Conservation (phyloP, 1,140 invertebrate genomes). For the Charaxes varanes region DNA sequence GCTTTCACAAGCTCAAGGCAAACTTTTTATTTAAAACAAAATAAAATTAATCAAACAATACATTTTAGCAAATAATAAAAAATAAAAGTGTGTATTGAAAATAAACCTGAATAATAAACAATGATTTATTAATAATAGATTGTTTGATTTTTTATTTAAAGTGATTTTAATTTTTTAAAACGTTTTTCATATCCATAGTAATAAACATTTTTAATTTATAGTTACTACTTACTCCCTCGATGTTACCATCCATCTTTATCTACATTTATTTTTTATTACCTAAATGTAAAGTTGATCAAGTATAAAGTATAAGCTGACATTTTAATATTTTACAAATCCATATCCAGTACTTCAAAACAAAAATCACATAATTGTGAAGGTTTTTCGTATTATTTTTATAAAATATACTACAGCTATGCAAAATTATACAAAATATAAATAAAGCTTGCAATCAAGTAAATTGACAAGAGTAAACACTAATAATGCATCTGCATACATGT, state of each 20-base stretch:
- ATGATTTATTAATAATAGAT: constrained; percentile 42
- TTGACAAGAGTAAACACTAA: constrained; percentile 6
- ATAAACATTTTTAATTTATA: constrained; percentile 4
- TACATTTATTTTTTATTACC: constrained; percentile 19
- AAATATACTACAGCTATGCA: constrained; percentile 10
- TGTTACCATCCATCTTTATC: constrained; percentile 13
- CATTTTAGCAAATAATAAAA: constrained; percentile 61
- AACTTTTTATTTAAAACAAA: constrained; percentile 42
- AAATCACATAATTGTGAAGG: not conserved
- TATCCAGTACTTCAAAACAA: not conserved
- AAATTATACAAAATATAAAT: constrained; percentile 33
- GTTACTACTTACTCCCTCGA: constrained; percentile 1
- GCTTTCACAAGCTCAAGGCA: constrained; percentile 24
- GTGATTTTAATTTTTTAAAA: not conserved
- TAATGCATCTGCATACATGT: constrained; percentile 1
- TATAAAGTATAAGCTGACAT: constrained; percentile 8
- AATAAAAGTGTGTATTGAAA: constrained; percentile 57
- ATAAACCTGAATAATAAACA: constrained; percentile 58
- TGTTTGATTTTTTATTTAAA: not conserved
- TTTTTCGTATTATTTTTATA: constrained; percentile 1
- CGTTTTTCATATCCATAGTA: constrained; percentile 1
- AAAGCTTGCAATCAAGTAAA: constrained; percentile 26
- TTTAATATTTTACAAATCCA: constrained; percentile 5
- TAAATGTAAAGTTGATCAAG: constrained; percentile 13
- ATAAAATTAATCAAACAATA: constrained; percentile 52